Evolutionary conservation across 2,113 vertebrate species (phyloP).

Genomic region (Neodontobutis hainanensis): DNA sequence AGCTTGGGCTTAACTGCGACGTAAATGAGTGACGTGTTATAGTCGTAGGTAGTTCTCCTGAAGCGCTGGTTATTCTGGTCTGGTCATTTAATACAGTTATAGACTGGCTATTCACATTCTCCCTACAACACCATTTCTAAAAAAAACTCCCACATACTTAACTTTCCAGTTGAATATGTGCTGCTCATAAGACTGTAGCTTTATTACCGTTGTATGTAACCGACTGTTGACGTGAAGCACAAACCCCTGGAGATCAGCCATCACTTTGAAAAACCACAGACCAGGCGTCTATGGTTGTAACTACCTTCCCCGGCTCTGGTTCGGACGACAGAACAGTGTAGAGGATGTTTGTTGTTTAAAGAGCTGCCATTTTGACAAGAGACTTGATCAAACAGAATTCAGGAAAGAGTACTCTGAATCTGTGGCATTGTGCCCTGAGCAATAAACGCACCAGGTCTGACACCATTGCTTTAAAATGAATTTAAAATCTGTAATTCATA

Average conservation of each 20-base stretch:
- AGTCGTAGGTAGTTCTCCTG: too few relatives aligned
- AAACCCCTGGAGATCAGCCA: conserved; percentile 74
- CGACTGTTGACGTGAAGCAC: conserved; percentile 77
- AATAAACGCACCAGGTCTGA: conserved; percentile 63
- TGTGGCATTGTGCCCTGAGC: conserved; percentile 55
- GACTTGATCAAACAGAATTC: conserved; percentile 49
- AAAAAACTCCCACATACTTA: not conserved
- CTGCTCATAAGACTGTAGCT: conserved; percentile 66
- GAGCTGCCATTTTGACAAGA: conserved; percentile 27
- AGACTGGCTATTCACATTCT: too few relatives aligned
- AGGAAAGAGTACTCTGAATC: conserved; percentile 35
- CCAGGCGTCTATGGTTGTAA: conserved; percentile 45
- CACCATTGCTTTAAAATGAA: conserved; percentile 31
- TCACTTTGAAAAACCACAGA: conserved; percentile 67
- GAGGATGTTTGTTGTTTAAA: not conserved
- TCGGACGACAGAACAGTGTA: conserved; percentile 8
- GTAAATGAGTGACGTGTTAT: too few relatives aligned
- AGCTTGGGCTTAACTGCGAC: too few relatives aligned
- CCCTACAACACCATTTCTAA: too few relatives aligned
- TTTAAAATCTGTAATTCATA: conserved; percentile 24
- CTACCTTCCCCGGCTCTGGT: conserved; percentile 58
- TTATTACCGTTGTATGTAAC: conserved; percentile 72
- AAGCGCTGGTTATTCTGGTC: too few relatives aligned
- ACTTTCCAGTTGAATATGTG: conserved; percentile 42
- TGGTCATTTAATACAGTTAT: too few relatives aligned